Percentiles rank a stretch among this genome's conserved stretches.
Conservation (phyloP, 1,140 invertebrate species). For the Saxidomus purpurata region DNA sequence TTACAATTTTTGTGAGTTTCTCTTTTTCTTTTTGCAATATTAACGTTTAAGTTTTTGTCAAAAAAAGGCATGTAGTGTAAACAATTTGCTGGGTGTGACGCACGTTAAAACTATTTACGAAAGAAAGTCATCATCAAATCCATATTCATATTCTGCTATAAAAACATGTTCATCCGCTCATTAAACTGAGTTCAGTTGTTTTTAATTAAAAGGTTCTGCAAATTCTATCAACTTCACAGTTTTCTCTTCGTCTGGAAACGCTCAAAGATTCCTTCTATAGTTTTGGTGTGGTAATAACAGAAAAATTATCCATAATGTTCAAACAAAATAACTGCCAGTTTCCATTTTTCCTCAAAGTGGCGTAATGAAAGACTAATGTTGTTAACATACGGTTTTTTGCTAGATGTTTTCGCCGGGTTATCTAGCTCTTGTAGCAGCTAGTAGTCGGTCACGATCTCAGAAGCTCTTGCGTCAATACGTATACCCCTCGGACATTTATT, state of each 20-base stretch:
- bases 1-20: too few species aligned
- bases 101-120: too few species aligned
- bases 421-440: background rate
- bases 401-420: background rate
- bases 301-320: background rate
- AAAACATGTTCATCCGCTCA: background rate
- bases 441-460: too few species aligned
- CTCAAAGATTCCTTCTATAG: background rate
- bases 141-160: background rate
- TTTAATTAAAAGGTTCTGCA: background rate
- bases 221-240: background rate
- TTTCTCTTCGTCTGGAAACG: background rate
- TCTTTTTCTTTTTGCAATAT: too few species aligned
- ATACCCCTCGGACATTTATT: too few species aligned
- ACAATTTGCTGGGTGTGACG: too few species aligned
- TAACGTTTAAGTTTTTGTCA: too few species aligned
- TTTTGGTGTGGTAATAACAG: background rate
- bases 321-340: background rate
- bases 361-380: slow-evolving; percentile 10
- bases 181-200: background rate
- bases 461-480: too few species aligned
- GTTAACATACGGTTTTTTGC: background rate
- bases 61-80: too few species aligned
- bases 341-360: slow-evolving; percentile 1
- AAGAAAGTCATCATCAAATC: background rate